Evolutionary conservation across 2,888 invertebrate species (phyloP), one percentile per base, ranked within the genome.

Genomic region (Orchesella flavescens): DNA sequence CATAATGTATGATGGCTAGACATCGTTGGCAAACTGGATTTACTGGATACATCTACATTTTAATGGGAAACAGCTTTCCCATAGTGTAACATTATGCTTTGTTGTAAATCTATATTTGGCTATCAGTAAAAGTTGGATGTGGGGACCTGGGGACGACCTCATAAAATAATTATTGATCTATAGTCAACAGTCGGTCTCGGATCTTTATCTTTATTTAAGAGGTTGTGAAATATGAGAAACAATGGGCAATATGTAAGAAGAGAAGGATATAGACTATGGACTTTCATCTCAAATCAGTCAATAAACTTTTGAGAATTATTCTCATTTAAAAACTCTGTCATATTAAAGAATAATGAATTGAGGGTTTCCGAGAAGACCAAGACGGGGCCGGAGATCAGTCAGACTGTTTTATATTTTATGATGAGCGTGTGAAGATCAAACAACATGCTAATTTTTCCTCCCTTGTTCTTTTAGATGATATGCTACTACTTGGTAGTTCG

Each of bases 21-120:
- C n/a, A 57, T 34, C 71, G n/a, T n/a, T 73, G 61, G 72, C 44
- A 44, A 59, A 71, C 55, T 71, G 43, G 71, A 57, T 71, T 71
- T 34, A 55, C 71, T 71, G 71, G 71, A 71, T 71, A n/a, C 34
- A 34, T 17, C 9, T 13, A 46, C 17, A 10, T 19, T 12, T 43
- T 43, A 34, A 63, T 13, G 1, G 13, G n/a, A 24, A 69, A 69
- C 23, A 34, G 34, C 34, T 34, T 34, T 4, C 34, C 34, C 34
- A 17, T 53, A 53, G n/a, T 69, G 24, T 10, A 68, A 17, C 53
- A 23, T 53, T 17, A 69, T 53, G 34, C 5, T 49, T 49, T 69
- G 15, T 34, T 34, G 7, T 34, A 34, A 34, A 34, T 34, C 34
- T 34, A 34, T 34, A 34, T 34, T 19, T 19, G n/a, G 49, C 44